Evolutionary conservation across 2,888 invertebrate genomes (phyloP).

Genomic region (Lydus trimaculatus): DNA sequence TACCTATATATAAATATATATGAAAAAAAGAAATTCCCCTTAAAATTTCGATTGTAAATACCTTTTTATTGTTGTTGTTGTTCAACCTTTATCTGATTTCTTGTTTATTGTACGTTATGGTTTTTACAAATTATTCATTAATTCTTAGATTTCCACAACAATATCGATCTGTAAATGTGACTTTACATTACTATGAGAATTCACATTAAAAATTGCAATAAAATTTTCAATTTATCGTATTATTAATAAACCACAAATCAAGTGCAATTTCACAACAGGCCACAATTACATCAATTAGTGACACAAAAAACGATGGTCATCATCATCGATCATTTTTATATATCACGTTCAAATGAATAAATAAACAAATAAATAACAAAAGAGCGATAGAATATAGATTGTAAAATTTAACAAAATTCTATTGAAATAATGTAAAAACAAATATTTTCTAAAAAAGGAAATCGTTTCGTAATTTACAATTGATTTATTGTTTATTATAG

Average conservation of each 20-base stretch:
- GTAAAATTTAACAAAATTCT: neutral
- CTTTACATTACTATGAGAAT: neutral
- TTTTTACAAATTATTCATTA: neutral
- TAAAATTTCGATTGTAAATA: neutral
- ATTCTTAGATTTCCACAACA: neutral
- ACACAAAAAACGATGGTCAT: too few relatives aligned
- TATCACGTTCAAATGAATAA: neutral
- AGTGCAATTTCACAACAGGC: neutral
- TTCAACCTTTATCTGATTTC: neutral
- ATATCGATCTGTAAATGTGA: neutral
- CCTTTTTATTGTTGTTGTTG: neutral
- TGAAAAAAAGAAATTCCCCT: neutral
- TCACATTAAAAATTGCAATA: neutral
- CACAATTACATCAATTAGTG: neutral
- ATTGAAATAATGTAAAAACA: neutral
- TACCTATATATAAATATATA: too few relatives aligned
- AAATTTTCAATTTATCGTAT: neutral
- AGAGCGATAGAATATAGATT: neutral
- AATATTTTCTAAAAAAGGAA: neutral
- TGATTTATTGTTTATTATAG: neutral
- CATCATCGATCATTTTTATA: neutral
- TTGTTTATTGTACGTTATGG: neutral
- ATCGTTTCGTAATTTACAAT: neutral
- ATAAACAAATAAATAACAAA: neutral
- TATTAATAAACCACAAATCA: conserved; percentile 1